phyloP scores from a whole-genome alignment of 2,888 invertebrate species.

The Parnassius apollo region DNA sequence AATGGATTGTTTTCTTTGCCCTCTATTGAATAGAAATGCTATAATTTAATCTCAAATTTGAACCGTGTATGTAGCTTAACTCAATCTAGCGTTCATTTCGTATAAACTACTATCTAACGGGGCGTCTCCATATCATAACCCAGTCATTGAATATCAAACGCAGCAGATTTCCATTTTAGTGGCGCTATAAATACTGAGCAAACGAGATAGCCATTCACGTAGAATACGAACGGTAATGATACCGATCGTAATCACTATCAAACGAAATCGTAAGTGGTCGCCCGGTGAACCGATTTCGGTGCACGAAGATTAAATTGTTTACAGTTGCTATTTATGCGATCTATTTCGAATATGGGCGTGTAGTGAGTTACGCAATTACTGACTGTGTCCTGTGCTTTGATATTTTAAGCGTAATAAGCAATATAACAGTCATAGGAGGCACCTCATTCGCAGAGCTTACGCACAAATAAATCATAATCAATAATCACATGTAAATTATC shows the following conservation, averaged over 20 bases:
- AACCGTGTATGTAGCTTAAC: no score
- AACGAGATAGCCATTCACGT: conserved; percentile 70
- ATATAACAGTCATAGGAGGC: no score
- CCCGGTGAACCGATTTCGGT: conserved; percentile 11
- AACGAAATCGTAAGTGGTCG: conserved; percentile 71
- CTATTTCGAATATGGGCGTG: neutral
- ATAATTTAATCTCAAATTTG: no score
- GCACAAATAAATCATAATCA: no score
- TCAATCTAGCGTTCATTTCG: no score
- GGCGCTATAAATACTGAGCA: conserved; percentile 56
- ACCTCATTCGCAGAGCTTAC: no score
- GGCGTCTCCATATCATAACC: conserved; percentile 9
- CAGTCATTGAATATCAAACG: conserved; percentile 27
- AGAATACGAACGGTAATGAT: conserved; percentile 66
- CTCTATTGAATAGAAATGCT: no score
- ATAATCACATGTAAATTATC: no score
- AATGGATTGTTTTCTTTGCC: no score
- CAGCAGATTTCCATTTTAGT: conserved; percentile 53
- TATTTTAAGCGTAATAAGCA: no score
- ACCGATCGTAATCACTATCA: conserved; percentile 65
- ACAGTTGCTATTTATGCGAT: conserved; percentile 2
- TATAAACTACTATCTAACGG: conserved; percentile 6
- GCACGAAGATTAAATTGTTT: conserved; percentile 12
- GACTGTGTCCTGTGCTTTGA: no score
- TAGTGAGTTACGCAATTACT: neutral